Base-by-base conservation (phyloP, 2,888 invertebrate genomes). In the Drosophila tripunctata region DNA sequence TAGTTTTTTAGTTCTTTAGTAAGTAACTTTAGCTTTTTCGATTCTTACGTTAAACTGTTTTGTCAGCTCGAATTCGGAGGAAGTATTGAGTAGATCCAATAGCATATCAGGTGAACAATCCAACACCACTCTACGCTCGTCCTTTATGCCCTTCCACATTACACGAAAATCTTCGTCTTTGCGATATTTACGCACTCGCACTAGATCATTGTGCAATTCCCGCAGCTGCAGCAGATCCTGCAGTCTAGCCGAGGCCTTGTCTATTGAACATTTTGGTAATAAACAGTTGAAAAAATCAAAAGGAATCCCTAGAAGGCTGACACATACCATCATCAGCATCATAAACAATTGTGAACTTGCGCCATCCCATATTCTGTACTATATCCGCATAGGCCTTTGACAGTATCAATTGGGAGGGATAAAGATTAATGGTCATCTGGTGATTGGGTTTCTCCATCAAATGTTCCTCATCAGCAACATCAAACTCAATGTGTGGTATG, bases 321-420 rank as follows among this genome's bases (percentile, higher is more conserved):
- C n/a, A n/a, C n/a, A n/a, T n/a, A 93, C 96, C 95, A 89, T 95
- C 95, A 85, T 95, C 95, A 88, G 94, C 95, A 91, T 97, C 96
- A 89, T 97, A 97, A 50, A 97, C 93, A 31, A 96, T 94, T 4
- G 96, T 95, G 82, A 96, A 96, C 72, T 93, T 93, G 75, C 94
- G 94, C 97, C 97, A 97, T 71, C 94, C 94, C 90, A 95, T 94
- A 72, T 93, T 94, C 5, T 79, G 80, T 4, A 97, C 93, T 44
- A 96, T 92, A 88, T 94, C 94, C 5, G 95, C 94, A 86, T 95
- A 95, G 22, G 96, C 96, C 91, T 94, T 91, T 21, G 95, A 93
- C 21, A 96, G 91, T 35, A 93, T 92, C 21, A 93, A 91, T 35
- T 94, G 93, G 64, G 95, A 92, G 0, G 96, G 96, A 88, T 94